Evolutionary conservation across 2,888 invertebrate genomes (phyloP), one percentile per base, ranked within the genome.

Genomic region (Cosmopolites sordidus): DNA sequence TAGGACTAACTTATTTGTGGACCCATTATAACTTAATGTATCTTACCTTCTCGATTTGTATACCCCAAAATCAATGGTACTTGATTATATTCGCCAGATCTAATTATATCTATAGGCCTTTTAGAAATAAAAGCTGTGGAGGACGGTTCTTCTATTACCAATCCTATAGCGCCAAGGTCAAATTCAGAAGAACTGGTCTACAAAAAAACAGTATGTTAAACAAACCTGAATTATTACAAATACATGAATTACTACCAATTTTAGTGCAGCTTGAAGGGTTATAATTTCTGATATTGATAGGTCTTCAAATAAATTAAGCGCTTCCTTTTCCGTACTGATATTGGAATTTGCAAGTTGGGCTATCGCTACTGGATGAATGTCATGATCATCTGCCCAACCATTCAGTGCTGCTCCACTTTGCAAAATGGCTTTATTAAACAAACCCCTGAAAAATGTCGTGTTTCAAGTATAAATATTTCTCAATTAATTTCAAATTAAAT

Each of bases 21-120:
- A 22, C 22, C 8, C 8, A 22, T 22, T 22, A 8, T 5, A 22
- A 22, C 4, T 22, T 22, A 22, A 22, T 22, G 22, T 8, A 22
- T 22, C 54, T 11, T 43, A 18, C 70, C 70, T 62, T 73, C 73
- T 48, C 60, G 60, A 8, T 62, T 56, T 12, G 60, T 68, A 44
- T 65, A 71, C 3, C 72, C 72, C 33, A 69, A 62, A 9, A 73
- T 63, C 15, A 72, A 50, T 1, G 73, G 73, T 2, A 73, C 69
- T 48, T 70, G 62, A 43, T 63, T 66, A 55, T 67, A 71, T 17
- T 64, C 61, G 17, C 70, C 70, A 4, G 66, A 64, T 14, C 50
- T 52, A 40, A 69, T 62, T 5, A 69, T 58, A 48, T 68, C 62
- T 3, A 67, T 45, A 1, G 73, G 70, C 16, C 62, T 50, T 52